A percentile compares a stretch with the other conserved stretches of the same genome.
phyloP scores from a whole-genome alignment of 2,888 invertebrate genomes.

The Polyploca ridens region DNA sequence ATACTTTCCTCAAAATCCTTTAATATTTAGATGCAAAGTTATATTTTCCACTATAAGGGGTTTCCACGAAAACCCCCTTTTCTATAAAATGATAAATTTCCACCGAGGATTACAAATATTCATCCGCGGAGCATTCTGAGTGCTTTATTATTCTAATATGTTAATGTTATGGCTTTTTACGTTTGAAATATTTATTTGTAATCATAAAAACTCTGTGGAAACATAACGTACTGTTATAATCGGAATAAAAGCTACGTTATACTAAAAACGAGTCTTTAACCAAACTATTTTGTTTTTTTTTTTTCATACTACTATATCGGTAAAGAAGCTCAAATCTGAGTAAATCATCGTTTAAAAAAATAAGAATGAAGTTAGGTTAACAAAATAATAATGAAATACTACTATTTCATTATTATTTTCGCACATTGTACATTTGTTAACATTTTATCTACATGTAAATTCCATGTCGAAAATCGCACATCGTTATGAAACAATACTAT shows the following conservation, averaged over 20 bases:
- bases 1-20: no score
- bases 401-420: no score
- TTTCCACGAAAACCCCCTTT: neutral
- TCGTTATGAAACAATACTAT: neutral
- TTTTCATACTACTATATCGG: no score
- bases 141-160: slow-evolving; percentile 5
- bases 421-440: neutral
- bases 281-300: no score
- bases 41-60: neutral
- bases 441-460: neutral
- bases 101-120: neutral
- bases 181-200: neutral
- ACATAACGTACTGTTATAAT: neutral
- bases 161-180: neutral
- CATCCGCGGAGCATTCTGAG: neutral
- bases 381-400: neutral
- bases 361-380: no score
- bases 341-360: no score
- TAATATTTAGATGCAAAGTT: no score
- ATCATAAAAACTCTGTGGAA: neutral
- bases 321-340: no score
- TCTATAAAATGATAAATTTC: neutral
- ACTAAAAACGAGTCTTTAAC: no score
- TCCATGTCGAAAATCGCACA: neutral
- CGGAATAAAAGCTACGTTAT: no score